Conservation (phyloP, 2,113 vertebrate species). For the Sterrhoptilus dennistouni region DNA sequence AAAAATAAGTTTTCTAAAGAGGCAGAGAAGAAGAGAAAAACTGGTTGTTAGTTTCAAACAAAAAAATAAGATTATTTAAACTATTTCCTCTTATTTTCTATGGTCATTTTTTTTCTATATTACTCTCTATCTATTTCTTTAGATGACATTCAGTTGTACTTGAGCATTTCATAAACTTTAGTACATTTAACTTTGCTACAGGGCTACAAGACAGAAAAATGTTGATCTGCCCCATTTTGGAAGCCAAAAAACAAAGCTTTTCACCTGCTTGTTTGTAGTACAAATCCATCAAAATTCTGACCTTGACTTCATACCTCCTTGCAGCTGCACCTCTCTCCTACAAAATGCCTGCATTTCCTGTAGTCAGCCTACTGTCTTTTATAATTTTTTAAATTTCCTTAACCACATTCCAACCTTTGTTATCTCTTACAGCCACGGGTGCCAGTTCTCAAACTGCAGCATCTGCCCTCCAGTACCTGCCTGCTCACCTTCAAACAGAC, state of each 20-base stretch:
- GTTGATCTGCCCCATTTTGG: neutral
- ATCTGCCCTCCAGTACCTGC: neutral
- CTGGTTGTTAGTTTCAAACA: fast-evolving
- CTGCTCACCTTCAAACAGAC: neutral
- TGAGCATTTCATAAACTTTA: neutral
- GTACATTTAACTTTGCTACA: neutral
- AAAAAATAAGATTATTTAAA: neutral
- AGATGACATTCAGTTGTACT: neutral
- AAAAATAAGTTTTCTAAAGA: neutral
- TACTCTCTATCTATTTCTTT: neutral
- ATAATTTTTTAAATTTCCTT: neutral
- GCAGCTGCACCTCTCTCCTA: neutral
- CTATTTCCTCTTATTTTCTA: neutral
- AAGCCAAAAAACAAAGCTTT: neutral
- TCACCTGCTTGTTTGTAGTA: fast-evolving
- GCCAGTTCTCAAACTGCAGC: neutral
- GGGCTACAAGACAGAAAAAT: neutral
- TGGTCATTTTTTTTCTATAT: neutral
- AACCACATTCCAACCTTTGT: neutral
- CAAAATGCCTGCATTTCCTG: neutral
- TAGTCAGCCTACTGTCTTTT: neutral
- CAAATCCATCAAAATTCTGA: neutral
- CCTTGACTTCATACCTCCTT: neutral
- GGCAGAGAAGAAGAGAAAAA: neutral
- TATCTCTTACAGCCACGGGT: fast-evolving